Evolutionary conservation across 1,140 invertebrate species (phyloP).

Genomic region (Whitmania pigra): DNA sequence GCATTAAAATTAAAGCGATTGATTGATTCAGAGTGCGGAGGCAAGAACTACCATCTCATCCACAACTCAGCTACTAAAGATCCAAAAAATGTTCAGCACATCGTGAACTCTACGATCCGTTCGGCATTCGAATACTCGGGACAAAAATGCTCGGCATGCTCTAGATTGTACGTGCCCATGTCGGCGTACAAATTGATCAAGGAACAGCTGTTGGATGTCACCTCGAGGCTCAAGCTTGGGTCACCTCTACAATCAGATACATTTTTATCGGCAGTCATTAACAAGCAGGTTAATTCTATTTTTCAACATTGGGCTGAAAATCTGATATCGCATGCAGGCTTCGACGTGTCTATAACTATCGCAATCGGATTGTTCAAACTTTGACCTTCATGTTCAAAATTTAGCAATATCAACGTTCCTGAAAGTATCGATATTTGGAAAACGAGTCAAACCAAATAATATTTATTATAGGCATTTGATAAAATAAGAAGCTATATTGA

Average conservation of each 20-base stretch:
- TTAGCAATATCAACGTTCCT: not conserved
- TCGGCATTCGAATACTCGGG: constrained; percentile 88
- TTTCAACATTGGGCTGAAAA: too few relatives aligned
- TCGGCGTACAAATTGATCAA: constrained; percentile 70
- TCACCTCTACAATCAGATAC: constrained; percentile 67
- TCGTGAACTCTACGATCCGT: constrained; percentile 69
- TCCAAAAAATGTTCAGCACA: constrained; percentile 56
- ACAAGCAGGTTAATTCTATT: constrained; percentile 52
- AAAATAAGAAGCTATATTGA: constrained; percentile 81
- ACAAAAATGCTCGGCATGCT: constrained; percentile 97
- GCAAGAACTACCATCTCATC: constrained; percentile 97
- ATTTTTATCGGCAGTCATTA: constrained; percentile 89
- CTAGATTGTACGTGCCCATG: constrained; percentile 74
- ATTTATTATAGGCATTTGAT: constrained; percentile 55
- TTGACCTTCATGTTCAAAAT: not conserved
- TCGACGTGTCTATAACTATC: too few relatives aligned
- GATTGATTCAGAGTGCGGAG: constrained; percentile 69
- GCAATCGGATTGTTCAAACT: too few relatives aligned
- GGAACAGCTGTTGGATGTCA: constrained; percentile 34
- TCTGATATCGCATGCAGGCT: too few relatives aligned
- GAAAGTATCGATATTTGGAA: not conserved
- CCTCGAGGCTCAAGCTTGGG: constrained; percentile 58
- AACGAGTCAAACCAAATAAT: not conserved
- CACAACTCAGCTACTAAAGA: constrained; percentile 62
- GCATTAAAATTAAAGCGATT: not conserved